A percentile compares a stretch with the other conserved stretches of the same genome.
phyloP scores from a whole-genome alignment of 2,797 vertebrate genomes.

The Phyllotis vaccarum region DNA sequence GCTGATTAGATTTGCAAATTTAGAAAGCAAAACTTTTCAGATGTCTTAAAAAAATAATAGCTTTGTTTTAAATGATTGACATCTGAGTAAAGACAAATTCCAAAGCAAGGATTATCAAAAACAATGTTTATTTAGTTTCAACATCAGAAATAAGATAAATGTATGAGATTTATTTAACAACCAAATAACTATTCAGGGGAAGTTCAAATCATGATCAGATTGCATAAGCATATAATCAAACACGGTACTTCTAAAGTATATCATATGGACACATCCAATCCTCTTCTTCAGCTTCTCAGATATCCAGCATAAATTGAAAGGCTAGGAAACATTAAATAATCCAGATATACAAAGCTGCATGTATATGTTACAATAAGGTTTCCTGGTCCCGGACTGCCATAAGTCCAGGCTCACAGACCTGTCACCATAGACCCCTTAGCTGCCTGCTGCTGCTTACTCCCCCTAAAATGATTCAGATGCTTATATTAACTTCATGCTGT shows the following conservation, averaged over 20 bases:
- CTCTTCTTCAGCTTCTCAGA: neutral
- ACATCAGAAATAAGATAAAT: neutral
- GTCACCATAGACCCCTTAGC: too few species aligned
- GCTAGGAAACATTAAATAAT: neutral
- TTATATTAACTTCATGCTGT: too few species aligned
- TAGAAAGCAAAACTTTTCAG: conserved; percentile 33
- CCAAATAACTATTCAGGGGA: neutral
- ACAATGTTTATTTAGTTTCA: conserved; percentile 21
- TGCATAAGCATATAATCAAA: neutral
- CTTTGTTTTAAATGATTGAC: neutral
- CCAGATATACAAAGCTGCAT: neutral
- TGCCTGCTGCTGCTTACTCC: too few species aligned
- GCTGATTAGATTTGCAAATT: conserved; percentile 31
- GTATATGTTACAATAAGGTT: too few species aligned
- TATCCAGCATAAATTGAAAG: neutral
- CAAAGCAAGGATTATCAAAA: conserved; percentile 52
- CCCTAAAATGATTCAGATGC: too few species aligned
- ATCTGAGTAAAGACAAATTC: neutral
- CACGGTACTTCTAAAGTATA: neutral
- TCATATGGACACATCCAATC: neutral
- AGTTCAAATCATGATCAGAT: conserved; percentile 29
- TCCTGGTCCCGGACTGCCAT: too few species aligned
- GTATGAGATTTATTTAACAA: conserved; percentile 14
- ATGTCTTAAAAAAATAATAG: neutral
- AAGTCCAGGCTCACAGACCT: too few species aligned